Conservation (phyloP, 1,140 invertebrate genomes). For the Phortica variegata region DNA sequence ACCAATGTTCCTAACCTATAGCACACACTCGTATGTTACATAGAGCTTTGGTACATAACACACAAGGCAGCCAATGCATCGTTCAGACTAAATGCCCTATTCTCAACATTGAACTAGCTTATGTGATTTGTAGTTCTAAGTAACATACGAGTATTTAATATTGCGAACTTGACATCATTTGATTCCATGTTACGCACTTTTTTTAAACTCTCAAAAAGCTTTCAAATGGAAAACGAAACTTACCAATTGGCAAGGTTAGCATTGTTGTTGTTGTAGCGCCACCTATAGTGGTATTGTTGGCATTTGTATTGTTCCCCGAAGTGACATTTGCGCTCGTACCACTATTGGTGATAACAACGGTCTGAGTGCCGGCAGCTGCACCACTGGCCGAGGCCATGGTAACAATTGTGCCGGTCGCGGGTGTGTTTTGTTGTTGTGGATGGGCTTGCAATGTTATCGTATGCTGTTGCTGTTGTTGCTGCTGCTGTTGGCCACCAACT, state of each 20-base stretch:
- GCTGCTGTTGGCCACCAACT: slow-evolving; percentile 30
- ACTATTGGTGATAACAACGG: slow-evolving; percentile 62
- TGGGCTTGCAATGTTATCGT: too few species aligned
- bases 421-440: slow-evolving; percentile 30
- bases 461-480: slow-evolving; percentile 31
- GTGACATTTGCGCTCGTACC: slow-evolving; percentile 23
- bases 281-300: slow-evolving; percentile 6
- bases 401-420: slow-evolving; percentile 45
- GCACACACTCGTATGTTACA: too few species aligned
- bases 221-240: slow-evolving; percentile 45
- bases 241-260: slow-evolving; percentile 64
- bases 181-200: neutral
- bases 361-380: slow-evolving; percentile 58
- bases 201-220: neutral
- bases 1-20: too few species aligned
- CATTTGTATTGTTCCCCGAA: slow-evolving; percentile 11
- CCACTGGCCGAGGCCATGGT: slow-evolving; percentile 31
- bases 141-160: too few species aligned
- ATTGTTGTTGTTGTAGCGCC: slow-evolving; percentile 52
- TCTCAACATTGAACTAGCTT: too few species aligned
- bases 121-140: too few species aligned
- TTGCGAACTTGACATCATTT: too few species aligned
- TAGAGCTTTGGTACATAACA: too few species aligned
- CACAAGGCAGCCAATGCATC: too few species aligned
- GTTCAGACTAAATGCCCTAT: too few species aligned